Conservation (phyloP, 2,797 vertebrate genomes). For the Antrozous pallidus region DNA sequence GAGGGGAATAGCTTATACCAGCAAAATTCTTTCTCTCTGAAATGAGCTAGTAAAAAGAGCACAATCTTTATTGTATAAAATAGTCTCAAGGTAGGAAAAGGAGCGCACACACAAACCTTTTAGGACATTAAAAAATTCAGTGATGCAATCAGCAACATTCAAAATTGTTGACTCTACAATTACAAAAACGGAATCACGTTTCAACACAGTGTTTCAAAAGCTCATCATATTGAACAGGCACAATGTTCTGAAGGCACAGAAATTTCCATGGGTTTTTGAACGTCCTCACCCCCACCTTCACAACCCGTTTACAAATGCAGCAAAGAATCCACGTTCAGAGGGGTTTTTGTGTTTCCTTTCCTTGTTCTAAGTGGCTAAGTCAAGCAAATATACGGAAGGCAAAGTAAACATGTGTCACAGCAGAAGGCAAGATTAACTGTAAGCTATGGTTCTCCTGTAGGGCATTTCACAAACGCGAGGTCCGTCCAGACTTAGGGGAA, state of each 20-base stretch:
- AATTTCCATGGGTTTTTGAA: background rate
- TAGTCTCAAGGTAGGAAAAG: conserved; percentile 17
- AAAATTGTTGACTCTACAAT: conserved; percentile 7
- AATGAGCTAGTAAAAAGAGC: conserved; percentile 26
- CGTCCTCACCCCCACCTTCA: background rate
- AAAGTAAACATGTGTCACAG: background rate
- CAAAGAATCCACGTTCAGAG: background rate
- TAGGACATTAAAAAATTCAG: conserved; percentile 40
- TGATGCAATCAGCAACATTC: conserved; percentile 32
- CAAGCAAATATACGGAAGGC: background rate
- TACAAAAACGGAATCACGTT: conserved; percentile 38
- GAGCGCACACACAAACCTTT: conserved; percentile 2
- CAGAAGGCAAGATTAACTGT: background rate
- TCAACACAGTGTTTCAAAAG: conserved; percentile 46
- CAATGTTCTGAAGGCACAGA: background rate
- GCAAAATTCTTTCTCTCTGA: conserved; percentile 25
- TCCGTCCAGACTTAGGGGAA: background rate
- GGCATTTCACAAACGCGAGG: background rate
- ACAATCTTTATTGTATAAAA: conserved; percentile 26
- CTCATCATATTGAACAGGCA: background rate
- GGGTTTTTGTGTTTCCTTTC: background rate
- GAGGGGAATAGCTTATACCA: background rate
- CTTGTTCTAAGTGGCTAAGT: background rate
- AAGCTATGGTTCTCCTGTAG: background rate
- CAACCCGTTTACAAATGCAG: background rate